phyloP scores from a whole-genome alignment of 64 coral and sea anemone genomes.

The Actinia tenebrosa region DNA sequence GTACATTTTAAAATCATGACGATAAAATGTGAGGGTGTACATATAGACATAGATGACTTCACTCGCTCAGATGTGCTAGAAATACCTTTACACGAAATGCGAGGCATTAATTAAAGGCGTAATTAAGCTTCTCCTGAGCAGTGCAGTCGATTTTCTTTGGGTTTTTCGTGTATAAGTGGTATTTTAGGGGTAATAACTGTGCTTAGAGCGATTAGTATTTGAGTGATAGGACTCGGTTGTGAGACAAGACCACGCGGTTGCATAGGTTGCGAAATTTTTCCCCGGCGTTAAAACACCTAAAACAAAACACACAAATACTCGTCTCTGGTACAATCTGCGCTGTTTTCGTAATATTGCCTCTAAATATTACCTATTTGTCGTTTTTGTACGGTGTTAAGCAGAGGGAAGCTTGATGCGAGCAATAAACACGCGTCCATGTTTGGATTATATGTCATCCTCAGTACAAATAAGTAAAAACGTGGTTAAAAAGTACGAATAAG shows the following conservation, averaged over 20 bases:
- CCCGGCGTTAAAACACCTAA: background rate
- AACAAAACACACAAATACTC: background rate
- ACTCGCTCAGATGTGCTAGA: background rate
- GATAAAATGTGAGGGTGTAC: background rate
- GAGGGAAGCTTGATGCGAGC: background rate
- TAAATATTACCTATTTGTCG: background rate
- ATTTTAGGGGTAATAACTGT: background rate
- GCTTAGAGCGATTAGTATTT: conserved; percentile 2
- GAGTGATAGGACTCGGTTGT: background rate
- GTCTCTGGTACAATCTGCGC: background rate
- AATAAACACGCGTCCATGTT: background rate
- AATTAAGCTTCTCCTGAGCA: background rate
- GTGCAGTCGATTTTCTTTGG: background rate
- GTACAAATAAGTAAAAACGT: background rate
- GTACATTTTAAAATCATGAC: background rate
- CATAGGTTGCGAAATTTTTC: background rate
- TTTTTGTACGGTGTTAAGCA: background rate
- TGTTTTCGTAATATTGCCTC: background rate
- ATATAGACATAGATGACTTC: background rate
- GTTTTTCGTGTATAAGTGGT: background rate
- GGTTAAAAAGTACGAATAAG: background rate
- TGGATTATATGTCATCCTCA: conserved; percentile 8
- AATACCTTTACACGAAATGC: background rate
- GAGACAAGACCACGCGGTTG: conserved; percentile 4
- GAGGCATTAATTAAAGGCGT: background rate